These are phyloP conservation scores for Nothobranchius furzeri DNA, from an alignment of 2,113 vertebrate genomes.

Conservation along the genomic window DNA sequence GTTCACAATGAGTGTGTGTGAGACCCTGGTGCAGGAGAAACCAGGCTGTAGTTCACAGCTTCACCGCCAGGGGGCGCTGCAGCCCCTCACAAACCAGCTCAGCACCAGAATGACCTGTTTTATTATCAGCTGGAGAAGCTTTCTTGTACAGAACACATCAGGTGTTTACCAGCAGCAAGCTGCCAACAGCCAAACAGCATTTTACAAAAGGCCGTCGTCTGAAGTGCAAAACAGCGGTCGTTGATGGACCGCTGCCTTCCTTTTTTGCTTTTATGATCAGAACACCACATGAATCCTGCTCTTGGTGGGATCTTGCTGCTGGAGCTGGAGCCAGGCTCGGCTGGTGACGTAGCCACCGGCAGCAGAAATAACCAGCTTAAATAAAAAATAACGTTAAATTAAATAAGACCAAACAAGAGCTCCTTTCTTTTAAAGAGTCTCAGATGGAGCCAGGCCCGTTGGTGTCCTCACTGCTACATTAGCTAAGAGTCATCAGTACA, in stretches of 20 bases:
- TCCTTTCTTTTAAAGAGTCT: constrained; percentile 76
- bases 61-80: constrained; percentile 61
- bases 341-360: too few species aligned
- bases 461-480: constrained; percentile 76
- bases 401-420: constrained; percentile 72
- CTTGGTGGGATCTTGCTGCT: constrained; percentile 32
- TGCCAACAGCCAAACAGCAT: constrained; percentile 61
- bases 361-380: constrained; percentile 64
- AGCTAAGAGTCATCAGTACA: constrained; percentile 35
- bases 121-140: constrained; percentile 66
- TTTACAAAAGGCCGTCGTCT: constrained; percentile 45
- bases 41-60: constrained; percentile 40
- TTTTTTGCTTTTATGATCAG: too few species aligned
- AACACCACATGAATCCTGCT: too few species aligned
- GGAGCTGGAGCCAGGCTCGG: constrained; percentile 24
- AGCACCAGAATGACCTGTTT: constrained; percentile 58
- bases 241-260: too few species aligned
- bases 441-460: constrained; percentile 67
- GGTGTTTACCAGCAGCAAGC: too few species aligned
- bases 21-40: background rate
- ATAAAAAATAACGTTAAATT: constrained; percentile 83
- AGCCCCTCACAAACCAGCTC: constrained; percentile 3
- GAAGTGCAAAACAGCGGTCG: too few species aligned
- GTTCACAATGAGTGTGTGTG: too few species aligned
- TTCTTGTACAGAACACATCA: constrained; percentile 80